Percentiles rank a stretch among this genome's conserved stretches.
Evolutionary conservation across 2,797 vertebrate genomes (phyloP).

Genomic region (Melanotaenia boesemani): DNA sequence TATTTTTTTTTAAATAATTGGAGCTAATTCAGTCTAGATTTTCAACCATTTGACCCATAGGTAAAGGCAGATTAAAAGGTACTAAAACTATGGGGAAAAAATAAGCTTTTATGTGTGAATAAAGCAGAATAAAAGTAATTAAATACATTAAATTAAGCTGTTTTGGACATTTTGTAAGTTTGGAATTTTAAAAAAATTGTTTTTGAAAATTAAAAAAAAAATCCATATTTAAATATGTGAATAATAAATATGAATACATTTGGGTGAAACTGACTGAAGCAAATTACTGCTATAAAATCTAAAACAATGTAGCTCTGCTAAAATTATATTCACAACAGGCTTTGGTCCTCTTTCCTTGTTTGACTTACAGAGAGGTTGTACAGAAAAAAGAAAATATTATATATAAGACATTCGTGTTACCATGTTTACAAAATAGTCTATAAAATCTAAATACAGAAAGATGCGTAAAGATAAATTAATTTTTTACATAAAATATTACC

Average conservation of each 20-base stretch:
- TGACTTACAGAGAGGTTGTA: not conserved
- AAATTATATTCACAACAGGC: not conserved
- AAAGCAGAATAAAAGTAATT: too few relatives aligned
- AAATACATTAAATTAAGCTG: too few relatives aligned
- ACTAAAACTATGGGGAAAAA: too few relatives aligned
- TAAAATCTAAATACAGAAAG: not conserved
- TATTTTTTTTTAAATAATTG: slow-evolving; percentile 1
- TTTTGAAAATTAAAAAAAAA: too few relatives aligned
- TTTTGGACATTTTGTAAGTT: too few relatives aligned
- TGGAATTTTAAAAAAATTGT: too few relatives aligned
- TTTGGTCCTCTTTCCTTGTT: not conserved
- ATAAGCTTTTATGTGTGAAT: too few relatives aligned
- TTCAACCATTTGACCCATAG: not conserved
- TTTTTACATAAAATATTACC: not conserved
- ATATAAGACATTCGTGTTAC: too few relatives aligned
- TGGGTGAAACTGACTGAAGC: not conserved
- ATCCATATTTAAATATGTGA: not conserved
- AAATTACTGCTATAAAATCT: not conserved
- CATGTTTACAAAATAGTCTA: not conserved
- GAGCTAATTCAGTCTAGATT: not conserved
- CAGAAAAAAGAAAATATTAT: not conserved
- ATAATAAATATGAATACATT: not conserved
- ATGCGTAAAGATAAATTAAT: too few relatives aligned
- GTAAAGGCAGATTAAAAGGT: too few relatives aligned
- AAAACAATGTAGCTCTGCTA: not conserved